These are phyloP conservation scores for Colossoma macropomum DNA, from an alignment of 2,113 vertebrate species.

Conservation along the genomic window DNA sequence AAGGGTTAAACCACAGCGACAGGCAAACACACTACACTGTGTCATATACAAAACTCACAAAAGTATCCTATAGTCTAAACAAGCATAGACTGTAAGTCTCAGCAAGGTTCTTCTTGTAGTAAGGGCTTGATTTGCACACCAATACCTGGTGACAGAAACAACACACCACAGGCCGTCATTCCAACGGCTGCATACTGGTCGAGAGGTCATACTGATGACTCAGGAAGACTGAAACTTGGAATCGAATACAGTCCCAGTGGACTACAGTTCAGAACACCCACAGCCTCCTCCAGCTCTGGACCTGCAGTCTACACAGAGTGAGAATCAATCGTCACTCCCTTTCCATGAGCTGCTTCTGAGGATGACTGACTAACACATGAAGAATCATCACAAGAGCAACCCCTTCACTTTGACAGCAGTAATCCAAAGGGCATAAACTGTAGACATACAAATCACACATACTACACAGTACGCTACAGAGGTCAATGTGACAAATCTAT, in stretches of 20 bases:
- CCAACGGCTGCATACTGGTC: background rate
- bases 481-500: too few species aligned
- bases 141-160: slow-evolving; percentile 15
- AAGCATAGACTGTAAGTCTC: background rate
- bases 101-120: background rate
- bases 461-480: too few species aligned
- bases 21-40: background rate
- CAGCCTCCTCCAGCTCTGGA: background rate
- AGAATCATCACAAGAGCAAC: background rate
- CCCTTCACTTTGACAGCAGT: background rate
- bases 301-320: background rate
- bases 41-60: slow-evolving; percentile 13
- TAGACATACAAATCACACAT: too few species aligned
- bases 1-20: background rate
- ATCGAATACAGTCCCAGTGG: background rate
- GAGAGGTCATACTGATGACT: background rate
- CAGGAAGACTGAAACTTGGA: background rate
- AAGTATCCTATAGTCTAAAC: background rate
- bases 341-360: background rate
- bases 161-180: background rate
- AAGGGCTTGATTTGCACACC: slow-evolving; percentile 35
- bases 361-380: background rate
- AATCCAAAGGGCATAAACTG: too few species aligned
- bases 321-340: background rate
- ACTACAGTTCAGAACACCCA: background rate